Percentiles rank a stretch among this genome's conserved stretches.
These are phyloP conservation scores for Oryzias curvinotus DNA, from an alignment of 2,113 vertebrate species.

Conservation along the genomic window DNA sequence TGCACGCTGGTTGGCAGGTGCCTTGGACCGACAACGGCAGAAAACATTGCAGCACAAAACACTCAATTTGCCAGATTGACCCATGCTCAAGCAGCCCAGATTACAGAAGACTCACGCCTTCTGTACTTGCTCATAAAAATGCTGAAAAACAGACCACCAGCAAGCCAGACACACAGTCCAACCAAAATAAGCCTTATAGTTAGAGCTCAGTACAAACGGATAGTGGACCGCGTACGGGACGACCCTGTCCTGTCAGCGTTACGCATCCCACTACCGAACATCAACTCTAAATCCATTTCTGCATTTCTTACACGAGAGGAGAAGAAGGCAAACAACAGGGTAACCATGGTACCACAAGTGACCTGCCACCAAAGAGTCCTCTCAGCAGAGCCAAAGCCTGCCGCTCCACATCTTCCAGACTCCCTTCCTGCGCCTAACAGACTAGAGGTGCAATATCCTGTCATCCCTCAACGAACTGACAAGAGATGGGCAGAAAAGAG, in stretches of 20 bases:
- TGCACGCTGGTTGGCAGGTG: too few relatives aligned
- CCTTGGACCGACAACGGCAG: too few relatives aligned
- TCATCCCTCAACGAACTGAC: background rate
- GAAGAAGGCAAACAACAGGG: constrained; percentile 1
- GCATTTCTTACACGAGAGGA: background rate
- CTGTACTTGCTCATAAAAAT: too few relatives aligned
- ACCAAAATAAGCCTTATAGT: background rate
- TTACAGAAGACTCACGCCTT: too few relatives aligned
- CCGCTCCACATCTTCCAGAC: background rate
- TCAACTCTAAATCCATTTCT: background rate
- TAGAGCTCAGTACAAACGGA: background rate
- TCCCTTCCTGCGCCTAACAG: background rate
- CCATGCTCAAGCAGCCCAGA: too few relatives aligned
- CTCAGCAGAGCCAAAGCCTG: background rate
- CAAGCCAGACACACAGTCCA: background rate
- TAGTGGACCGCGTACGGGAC: background rate
- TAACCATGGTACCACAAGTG: background rate
- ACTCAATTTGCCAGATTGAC: too few relatives aligned
- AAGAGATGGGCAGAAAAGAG: background rate
- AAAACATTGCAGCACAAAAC: too few relatives aligned
- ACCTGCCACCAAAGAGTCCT: background rate
- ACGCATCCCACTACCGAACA: background rate
- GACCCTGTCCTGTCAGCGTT: background rate
- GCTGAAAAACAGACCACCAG: too few relatives aligned
- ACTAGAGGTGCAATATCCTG: background rate